Base-by-base conservation (phyloP, 2,113 vertebrate genomes). In the Sarotherodon lohbergeri region DNA sequence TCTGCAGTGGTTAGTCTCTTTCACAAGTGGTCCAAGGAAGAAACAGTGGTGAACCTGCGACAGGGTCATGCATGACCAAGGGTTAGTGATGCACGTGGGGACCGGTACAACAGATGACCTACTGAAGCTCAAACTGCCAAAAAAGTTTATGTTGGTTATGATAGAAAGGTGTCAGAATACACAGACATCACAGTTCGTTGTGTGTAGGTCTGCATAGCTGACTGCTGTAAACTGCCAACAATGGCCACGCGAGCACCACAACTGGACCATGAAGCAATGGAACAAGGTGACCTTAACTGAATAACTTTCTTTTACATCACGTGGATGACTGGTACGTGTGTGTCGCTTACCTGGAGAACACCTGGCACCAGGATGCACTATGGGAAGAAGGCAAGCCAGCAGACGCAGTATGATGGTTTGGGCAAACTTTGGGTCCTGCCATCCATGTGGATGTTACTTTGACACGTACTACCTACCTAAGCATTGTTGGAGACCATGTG, bases 361-460 rank as follows among this genome's bases (percentile, higher is more conserved):
- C 61, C 34, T 39, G 11, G 63, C 8, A 68, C 11, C 19, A 68
- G 34, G 11, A 41, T 68, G 61, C 34, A 68, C 13, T 68, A 68
- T 68, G 63, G 63, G 34, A 41, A 39, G 10, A 68, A 68, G 19
- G 19, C 61, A 68, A 68, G 34, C 34, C 61, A 39, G 61, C 17
- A 39, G 61, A 22, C 0, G 0, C 19, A 39, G 34, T 66, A 0
- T 22, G 61, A 66, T 66, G 61, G 4, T 66, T 66, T 66, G 61
- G 61, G 61, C 4, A 66, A 66, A 66, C 19, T 12, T 66, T 66
- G 61, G 61, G 61, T 68, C 34, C 6, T 68, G 34, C 6, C 34
- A 68, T 22, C 63, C 34, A 68, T 68, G 0, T 68, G 63, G 63
- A 68, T 68, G 63, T 0, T 68, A 8, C 34, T 41, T 22, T 68